Evolutionary conservation across 2,888 invertebrate genomes (phyloP), one percentile per base, ranked within the genome.

Genomic region (Xestia c-nigrum): DNA sequence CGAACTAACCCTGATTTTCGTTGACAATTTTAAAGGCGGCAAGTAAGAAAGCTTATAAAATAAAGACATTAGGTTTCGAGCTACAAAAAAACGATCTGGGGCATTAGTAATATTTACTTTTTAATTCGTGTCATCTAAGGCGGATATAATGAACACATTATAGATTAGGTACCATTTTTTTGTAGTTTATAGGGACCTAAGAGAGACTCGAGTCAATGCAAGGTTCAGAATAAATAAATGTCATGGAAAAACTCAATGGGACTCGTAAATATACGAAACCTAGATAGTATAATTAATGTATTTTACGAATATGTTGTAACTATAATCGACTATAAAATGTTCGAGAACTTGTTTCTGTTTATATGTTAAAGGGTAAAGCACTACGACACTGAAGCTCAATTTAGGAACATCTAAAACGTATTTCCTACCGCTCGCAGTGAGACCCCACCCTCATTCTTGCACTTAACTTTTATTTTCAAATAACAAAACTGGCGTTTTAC

Each of bases 401-500:
- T 79, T 84, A 80, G 81, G 80, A 81, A 75, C 72, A 74, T 81
- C 63, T 76, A 72, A 76, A 63, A 71, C 21, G 46, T 69, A 76
- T 76, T 68, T 72, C 85, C 80, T 78, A 74, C 40, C 66, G 75
- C 83, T 78, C 76, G 72, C 85, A 88, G 86, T 86, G 88, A 85
- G 88, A 82, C 88, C 83, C 63, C 85, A 84, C 84, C 86, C 67
- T 78, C 81, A 78, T 83, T 85, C 72, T 87, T 87, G 85, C 89
- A 89, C 85, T 87, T 87, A 86, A 86, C 38, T 65, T 85, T 85
- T 69, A 81, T 55, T 64, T 80, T 81, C 47, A 85, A 66, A 80
- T 81, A 85, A 87, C 80, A 87, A 80, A 77, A 81, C 66, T 43
- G 73, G 87, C 90, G 89, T 90, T 91, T 91, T 78, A 83, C 59